These are phyloP conservation scores for Aleadryas rufinucha DNA, from an alignment of 2,113 vertebrate genomes.

Conservation along the genomic window DNA sequence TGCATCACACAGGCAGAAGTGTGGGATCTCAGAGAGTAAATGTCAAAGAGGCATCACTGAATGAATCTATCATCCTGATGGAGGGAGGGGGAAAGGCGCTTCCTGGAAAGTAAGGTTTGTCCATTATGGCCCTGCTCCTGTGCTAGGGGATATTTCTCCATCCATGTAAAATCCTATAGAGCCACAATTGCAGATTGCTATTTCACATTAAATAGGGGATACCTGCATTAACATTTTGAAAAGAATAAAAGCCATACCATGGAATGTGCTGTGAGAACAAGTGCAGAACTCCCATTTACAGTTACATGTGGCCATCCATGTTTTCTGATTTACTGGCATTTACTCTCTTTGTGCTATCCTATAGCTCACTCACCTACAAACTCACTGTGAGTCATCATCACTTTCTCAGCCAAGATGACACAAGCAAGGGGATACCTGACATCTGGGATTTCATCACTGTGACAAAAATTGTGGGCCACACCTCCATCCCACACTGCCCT, in stretches of 20 bases:
- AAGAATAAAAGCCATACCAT: neutral
- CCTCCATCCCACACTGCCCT: neutral
- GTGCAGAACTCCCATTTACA: neutral
- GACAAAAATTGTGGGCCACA: neutral
- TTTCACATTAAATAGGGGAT: neutral
- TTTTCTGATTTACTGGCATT: neutral
- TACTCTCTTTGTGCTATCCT: neutral
- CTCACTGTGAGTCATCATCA: neutral
- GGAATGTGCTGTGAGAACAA: neutral
- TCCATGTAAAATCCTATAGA: neutral
- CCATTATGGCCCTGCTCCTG: too few species aligned
- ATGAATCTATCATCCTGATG: neutral
- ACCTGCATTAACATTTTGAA: neutral
- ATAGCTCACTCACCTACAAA: neutral
- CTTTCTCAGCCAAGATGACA: neutral
- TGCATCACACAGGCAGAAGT: neutral
- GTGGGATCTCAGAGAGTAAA: neutral
- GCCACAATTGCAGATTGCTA: neutral
- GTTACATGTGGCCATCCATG: neutral
- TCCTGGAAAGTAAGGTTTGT: neutral
- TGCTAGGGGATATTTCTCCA: neutral
- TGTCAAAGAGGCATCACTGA: neutral
- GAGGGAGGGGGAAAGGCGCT: neutral
- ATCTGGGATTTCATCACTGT: neutral
- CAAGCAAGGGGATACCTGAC: rapidly evolving